Evolutionary conservation across 2,113 vertebrate genomes (phyloP).

Genomic region (Dolichallabes microphthalmus): DNA sequence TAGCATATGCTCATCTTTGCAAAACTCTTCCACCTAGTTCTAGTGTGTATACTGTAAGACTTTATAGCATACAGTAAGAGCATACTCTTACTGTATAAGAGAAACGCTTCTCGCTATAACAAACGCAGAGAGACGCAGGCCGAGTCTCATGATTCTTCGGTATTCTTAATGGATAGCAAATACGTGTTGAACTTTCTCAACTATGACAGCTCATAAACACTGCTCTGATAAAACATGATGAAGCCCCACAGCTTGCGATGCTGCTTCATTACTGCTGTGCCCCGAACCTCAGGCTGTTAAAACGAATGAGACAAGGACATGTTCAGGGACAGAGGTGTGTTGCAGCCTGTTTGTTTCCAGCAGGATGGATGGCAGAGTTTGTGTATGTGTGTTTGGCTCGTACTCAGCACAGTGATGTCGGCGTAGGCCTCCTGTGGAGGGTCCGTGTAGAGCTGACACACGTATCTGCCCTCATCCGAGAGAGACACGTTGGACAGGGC

Average conservation of each 20-base stretch:
- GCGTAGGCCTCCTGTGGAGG: conserved; percentile 96
- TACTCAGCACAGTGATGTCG: conserved; percentile 94
- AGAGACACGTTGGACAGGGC: conserved; percentile 97
- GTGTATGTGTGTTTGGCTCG: conserved; percentile 46
- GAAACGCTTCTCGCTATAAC: not conserved
- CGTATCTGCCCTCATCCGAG: conserved; percentile 93
- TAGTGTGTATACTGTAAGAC: not conserved
- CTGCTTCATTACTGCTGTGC: conserved; percentile 1
- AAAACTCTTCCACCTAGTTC: conserved; percentile 6
- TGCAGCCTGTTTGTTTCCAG: conserved; percentile 14
- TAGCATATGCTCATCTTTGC: conserved; percentile 32
- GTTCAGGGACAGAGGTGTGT: not conserved
- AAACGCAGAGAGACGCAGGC: not conserved
- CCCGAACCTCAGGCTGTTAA: conserved; percentile 22
- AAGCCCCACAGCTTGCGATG: conserved; percentile 2
- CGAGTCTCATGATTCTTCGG: not conserved
- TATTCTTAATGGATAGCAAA: conserved; percentile 14
- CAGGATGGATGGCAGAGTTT: conserved; percentile 41
- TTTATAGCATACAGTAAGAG: not conserved
- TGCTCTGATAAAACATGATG: conserved; percentile 34
- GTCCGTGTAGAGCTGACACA: conserved; percentile 98
- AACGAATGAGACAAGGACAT: conserved; percentile 34
- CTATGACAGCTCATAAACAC: conserved; percentile 38
- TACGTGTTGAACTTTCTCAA: conserved; percentile 23
- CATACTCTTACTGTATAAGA: not conserved